Base-by-base conservation (phyloP, 2,888 invertebrate genomes). In the Synergus japonicus region DNA sequence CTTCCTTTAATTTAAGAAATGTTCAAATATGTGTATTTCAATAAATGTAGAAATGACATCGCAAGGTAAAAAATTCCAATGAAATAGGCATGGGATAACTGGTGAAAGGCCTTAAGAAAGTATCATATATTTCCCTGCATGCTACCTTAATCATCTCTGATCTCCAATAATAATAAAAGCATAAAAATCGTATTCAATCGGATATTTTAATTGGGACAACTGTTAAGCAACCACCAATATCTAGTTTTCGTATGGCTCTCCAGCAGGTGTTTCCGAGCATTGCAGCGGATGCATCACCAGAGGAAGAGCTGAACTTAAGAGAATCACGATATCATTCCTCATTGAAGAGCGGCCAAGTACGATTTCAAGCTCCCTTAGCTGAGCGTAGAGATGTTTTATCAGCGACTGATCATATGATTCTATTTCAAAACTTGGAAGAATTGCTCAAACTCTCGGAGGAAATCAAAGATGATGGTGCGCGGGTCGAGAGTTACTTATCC, bases 371-470 rank as follows among this genome's bases (percentile, higher is more conserved):
- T 0, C 96, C 97, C 0, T 91, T 97, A 83, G 93, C 94, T 7
- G 97, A 97, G 88, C 93, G 96, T 80, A 95, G 95, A 76, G 97
- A 97, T 89, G 93, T 97, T 13, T 95, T 97, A 77, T 94, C 95
- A 2, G 94, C 95, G 1, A 94, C 94, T 77, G 97, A 97, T 89
- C 97, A 97, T 91, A 94, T 95, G 90, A 94, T 96, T 54, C 93
- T 97, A 79, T 97, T 97, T 91, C 97, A 97, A 93, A 97, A 97
- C 92, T 94, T 96, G 86, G 97, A 97, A 91, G 97, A 97, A 94
- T 93, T 96, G 82, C 93, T 96, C 84, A 94, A 96, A 88, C 93
- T 97, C 88, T 96, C 97, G 0, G 97, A 97, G 92, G 97, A 97
- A 86, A 95, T 97, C 81, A 91, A 97, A 77, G 97, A 97, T 88